Conservation (phyloP, 2,888 invertebrate genomes). For the Coelinius sp. region DNA sequence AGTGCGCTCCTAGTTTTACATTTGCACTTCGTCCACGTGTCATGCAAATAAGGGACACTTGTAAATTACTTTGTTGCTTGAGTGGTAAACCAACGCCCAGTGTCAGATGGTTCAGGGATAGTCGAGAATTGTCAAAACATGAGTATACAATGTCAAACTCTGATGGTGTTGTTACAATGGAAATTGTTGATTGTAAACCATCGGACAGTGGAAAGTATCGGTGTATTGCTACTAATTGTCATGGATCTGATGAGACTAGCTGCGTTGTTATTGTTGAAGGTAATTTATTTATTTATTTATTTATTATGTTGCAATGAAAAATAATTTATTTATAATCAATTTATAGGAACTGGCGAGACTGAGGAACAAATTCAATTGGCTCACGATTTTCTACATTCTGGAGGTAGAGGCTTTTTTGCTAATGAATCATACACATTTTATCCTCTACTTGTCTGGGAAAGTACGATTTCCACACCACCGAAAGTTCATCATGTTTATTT, state of each 20-base stretch:
- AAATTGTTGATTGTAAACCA: slow-evolving; percentile 94
- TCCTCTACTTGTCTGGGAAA: slow-evolving; percentile 24
- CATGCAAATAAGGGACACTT: slow-evolving; percentile 96
- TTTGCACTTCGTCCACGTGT: slow-evolving; percentile 98
- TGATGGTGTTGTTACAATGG: slow-evolving; percentile 97
- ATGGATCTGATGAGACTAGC: slow-evolving; percentile 95
- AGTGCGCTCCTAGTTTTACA: slow-evolving; percentile 95
- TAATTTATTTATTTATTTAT: slow-evolving; percentile 63
- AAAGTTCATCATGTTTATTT: too few relatives aligned
- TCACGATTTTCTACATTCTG: slow-evolving; percentile 90
- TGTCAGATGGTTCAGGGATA: slow-evolving; percentile 94
- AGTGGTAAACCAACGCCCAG: slow-evolving; percentile 95
- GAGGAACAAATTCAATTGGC: slow-evolving; percentile 88
- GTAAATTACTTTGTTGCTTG: slow-evolving; percentile 97
- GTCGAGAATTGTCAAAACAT: slow-evolving; percentile 89
- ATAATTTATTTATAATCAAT: background rate
- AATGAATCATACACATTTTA: slow-evolving; percentile 46
- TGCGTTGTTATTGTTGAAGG: slow-evolving; percentile 98
- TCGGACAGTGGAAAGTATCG: slow-evolving; percentile 97
- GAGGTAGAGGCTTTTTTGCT: slow-evolving; percentile 71
- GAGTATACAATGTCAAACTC: slow-evolving; percentile 92
- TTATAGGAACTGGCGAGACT: slow-evolving; percentile 81
- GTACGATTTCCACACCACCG: slow-evolving; percentile 4
- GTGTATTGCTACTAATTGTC: slow-evolving; percentile 92
- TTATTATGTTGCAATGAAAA: background rate